phyloP scores from a whole-genome alignment of 2,888 invertebrate species.

The Polydrusus tereticollis region DNA sequence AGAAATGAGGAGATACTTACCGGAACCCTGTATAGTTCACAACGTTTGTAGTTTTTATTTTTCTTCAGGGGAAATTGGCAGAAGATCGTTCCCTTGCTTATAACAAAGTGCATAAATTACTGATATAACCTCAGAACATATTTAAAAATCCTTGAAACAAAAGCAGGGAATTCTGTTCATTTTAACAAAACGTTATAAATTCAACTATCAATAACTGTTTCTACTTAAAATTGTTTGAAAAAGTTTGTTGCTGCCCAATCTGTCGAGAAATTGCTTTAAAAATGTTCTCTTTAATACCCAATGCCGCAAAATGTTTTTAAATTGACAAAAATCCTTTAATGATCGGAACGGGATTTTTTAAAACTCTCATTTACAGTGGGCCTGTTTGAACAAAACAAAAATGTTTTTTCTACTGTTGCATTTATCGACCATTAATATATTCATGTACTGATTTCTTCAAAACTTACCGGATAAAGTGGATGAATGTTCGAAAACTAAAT shows the following conservation, averaged over 20 bases:
- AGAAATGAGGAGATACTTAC: no score
- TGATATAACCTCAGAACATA: neutral
- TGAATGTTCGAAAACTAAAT: no score
- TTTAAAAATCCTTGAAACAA: neutral
- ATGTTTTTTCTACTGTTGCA: neutral
- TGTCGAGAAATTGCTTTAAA: constrained; percentile 33
- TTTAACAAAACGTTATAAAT: neutral
- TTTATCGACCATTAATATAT: neutral
- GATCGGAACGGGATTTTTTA: constrained; percentile 27
- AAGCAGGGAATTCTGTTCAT: neutral
- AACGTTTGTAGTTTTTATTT: no score
- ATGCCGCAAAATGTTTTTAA: constrained; percentile 32
- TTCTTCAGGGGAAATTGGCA: no score
- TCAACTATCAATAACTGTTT: neutral
- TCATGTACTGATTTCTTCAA: neutral
- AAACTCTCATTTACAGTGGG: constrained; percentile 11
- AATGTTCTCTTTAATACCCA: constrained; percentile 32
- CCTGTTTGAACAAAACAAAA: constrained; percentile 11
- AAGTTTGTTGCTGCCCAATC: neutral
- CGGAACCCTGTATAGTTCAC: no score
- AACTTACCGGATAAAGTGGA: neutral
- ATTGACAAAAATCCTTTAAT: constrained; percentile 35
- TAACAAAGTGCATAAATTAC: no score
- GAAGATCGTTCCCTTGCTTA: no score
- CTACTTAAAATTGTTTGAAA: constrained; percentile 6